These are phyloP conservation scores for Melanotaenia maccullochi DNA, from an alignment of 2,797 vertebrate species.

Conservation along the genomic window DNA sequence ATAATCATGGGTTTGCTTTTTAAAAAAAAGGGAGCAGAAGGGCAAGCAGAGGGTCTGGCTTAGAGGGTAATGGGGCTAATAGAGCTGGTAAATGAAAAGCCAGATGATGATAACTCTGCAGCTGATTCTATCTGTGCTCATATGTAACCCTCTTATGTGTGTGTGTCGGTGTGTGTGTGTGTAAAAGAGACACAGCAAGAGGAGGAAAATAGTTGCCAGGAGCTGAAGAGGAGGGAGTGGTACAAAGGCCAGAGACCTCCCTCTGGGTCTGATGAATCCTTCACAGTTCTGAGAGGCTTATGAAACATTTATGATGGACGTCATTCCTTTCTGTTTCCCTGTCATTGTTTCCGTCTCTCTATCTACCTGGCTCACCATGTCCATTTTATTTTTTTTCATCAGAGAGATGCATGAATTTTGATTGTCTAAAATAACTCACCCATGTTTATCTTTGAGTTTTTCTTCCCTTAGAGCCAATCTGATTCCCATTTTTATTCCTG, in stretches of 20 bases:
- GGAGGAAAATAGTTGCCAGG: constrained; percentile 32
- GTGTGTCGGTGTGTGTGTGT: constrained; percentile 5
- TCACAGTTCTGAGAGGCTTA: constrained; percentile 69
- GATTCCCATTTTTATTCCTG: constrained; percentile 24
- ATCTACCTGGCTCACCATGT: constrained; percentile 21
- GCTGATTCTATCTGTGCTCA: constrained; percentile 54
- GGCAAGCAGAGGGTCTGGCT: constrained; percentile 66
- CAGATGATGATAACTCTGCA: constrained; percentile 62
- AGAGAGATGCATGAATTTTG: constrained; percentile 31
- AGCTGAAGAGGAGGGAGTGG: constrained; percentile 37
- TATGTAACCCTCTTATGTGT: constrained; percentile 29
- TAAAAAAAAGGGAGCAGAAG: constrained; percentile 53
- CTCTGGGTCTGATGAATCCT: constrained; percentile 67
- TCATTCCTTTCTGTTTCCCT: constrained; percentile 55
- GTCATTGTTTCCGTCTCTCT: constrained; percentile 40
- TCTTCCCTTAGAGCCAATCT: constrained; percentile 24
- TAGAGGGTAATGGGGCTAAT: constrained; percentile 74
- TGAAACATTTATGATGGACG: constrained; percentile 75
- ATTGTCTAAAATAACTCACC: constrained; percentile 51
- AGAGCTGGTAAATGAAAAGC: constrained; percentile 69
- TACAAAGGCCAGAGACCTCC: constrained; percentile 60
- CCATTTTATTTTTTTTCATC: constrained; percentile 12
- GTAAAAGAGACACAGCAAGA: constrained; percentile 8
- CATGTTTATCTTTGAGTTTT: constrained; percentile 35
- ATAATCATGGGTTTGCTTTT: constrained; percentile 56